Conservation (phyloP, 2,888 invertebrate genomes). For the Pammene aurita region DNA sequence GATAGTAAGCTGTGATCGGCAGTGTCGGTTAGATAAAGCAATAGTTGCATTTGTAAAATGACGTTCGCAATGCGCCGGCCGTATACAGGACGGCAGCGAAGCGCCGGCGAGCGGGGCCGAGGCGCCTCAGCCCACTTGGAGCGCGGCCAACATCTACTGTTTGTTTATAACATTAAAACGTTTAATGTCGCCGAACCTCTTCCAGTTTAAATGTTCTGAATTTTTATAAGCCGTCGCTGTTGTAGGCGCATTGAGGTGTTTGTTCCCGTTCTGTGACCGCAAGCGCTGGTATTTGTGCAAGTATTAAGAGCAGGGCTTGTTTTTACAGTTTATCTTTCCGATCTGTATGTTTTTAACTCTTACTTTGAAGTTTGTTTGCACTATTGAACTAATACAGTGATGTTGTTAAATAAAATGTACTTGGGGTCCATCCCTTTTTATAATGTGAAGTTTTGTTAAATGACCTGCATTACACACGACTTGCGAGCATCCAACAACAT, state of each 20-base stretch:
- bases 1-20: conserved; percentile 39
- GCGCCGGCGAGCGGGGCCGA: conserved; percentile 66
- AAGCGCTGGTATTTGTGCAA: conserved; percentile 9
- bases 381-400: conserved; percentile 9
- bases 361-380: conserved; percentile 7
- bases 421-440: too few species aligned
- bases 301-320: conserved; percentile 30
- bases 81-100: conserved; percentile 47
- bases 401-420: not conserved
- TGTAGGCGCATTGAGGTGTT: conserved; percentile 35
- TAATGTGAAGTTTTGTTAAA: too few species aligned
- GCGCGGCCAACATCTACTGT: conserved; percentile 67
- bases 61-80: conserved; percentile 49
- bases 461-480: too few species aligned
- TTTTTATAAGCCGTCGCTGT: conserved; percentile 46
- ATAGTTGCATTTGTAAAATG: conserved; percentile 61
- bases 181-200: conserved; percentile 58
- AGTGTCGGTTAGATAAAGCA: conserved; percentile 55
- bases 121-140: conserved; percentile 71
- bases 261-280: conserved; percentile 33
- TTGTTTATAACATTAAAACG: conserved; percentile 79
- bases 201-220: conserved; percentile 48
- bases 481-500: too few species aligned
- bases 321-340: conserved; percentile 29
- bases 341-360: conserved; percentile 23